Evolutionary conservation across 2,113 vertebrate genomes (phyloP).

Genomic region (Choloepus hoffmanni): DNA sequence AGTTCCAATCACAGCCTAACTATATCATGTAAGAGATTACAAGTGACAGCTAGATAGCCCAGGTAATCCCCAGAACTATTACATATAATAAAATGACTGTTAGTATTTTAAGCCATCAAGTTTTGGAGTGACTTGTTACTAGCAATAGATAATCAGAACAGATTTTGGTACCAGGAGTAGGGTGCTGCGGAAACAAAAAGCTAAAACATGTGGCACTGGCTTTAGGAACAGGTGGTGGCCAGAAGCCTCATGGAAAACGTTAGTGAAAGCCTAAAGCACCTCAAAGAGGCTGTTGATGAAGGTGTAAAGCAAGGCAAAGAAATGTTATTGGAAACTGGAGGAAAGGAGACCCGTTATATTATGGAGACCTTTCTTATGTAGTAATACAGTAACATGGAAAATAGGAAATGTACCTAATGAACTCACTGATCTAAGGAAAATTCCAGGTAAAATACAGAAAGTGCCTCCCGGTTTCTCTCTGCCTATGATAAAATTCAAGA

Average conservation of each 20-base stretch:
- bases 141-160: not conserved
- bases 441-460: not conserved
- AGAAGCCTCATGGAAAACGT: too few relatives aligned
- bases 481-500: not conserved
- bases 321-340: too few relatives aligned
- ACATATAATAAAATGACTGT: not conserved
- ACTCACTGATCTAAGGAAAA: not conserved
- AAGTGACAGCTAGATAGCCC: not conserved
- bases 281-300: not conserved
- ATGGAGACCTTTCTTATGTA: too few relatives aligned
- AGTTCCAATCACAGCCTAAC: not conserved
- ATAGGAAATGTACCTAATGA: not conserved
- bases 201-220: too few relatives aligned
- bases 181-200: not conserved
- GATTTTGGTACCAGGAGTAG: not conserved
- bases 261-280: not conserved
- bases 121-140: not conserved
- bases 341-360: too few relatives aligned
- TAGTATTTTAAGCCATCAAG: not conserved
- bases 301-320: not conserved
- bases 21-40: not conserved
- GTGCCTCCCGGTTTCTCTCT: not conserved
- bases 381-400: not conserved
- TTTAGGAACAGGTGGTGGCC: not conserved
- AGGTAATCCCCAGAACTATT: not conserved